These are phyloP conservation scores for Aporrectodea caliginosa DNA, from an alignment of 1,140 invertebrate genomes.

Conservation along the genomic window DNA sequence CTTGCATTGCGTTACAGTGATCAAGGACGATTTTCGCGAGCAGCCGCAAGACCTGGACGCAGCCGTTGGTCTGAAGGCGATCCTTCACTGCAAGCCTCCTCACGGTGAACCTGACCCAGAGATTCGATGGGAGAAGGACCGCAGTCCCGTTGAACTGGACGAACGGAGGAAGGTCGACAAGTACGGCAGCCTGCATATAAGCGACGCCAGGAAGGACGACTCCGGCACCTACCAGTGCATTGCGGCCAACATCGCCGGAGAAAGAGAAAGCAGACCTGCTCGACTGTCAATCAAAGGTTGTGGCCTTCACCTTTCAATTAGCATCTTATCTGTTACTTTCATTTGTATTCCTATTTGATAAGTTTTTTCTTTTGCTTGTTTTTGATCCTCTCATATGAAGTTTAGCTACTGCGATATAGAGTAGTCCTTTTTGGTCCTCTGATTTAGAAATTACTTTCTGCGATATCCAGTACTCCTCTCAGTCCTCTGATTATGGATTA, in stretches of 20 bases:
- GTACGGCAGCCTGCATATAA: conserved; percentile 77
- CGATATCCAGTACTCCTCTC: no score
- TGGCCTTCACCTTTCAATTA: no score
- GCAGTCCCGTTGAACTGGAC: neutral
- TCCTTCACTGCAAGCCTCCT: conserved; percentile 88
- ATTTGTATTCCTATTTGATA: no score
- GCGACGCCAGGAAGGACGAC: conserved; percentile 60
- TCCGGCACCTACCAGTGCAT: conserved; percentile 80
- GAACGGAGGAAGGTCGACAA: conserved; percentile 67
- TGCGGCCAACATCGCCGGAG: conserved; percentile 79
- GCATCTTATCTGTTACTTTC: no score
- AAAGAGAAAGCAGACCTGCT: conserved; percentile 69
- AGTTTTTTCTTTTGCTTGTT: no score
- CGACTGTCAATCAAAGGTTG: conserved; percentile 73
- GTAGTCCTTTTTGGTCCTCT: no score
- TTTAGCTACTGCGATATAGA: no score
- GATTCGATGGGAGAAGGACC: conserved; percentile 66
- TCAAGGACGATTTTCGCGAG: conserved; percentile 26
- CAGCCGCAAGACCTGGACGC: conserved; percentile 23
- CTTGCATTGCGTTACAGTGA: neutral
- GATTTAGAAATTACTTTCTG: no score
- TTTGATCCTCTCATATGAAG: no score
- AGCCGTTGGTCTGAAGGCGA: conserved; percentile 71
- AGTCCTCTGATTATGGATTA: no score
- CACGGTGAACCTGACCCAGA: conserved; percentile 86